Percentiles rank a stretch among this genome's conserved stretches.
Conservation (phyloP, 2,888 invertebrate species). For the Liodrosophila aerea region DNA sequence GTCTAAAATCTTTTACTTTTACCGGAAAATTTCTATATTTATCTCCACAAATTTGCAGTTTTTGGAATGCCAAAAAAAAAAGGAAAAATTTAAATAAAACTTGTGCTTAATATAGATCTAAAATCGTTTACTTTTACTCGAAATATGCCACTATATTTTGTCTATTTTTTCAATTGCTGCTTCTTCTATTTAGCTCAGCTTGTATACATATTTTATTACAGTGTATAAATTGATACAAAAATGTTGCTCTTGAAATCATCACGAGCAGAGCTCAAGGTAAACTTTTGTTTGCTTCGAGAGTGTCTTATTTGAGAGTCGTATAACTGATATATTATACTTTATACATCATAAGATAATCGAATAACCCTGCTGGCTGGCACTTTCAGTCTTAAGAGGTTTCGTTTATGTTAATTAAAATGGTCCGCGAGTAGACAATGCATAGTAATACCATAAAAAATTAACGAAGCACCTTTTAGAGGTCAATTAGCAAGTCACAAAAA, state of each 20-base stretch:
- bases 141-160: too few species aligned
- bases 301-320: constrained; percentile 5
- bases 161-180: too few species aligned
- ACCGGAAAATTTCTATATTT: too few species aligned
- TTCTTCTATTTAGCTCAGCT: too few species aligned
- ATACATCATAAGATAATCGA: constrained; percentile 4
- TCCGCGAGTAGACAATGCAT: constrained; percentile 13
- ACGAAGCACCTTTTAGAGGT: constrained; percentile 61
- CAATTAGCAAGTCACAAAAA: constrained; percentile 60
- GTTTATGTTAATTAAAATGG: constrained; percentile 51
- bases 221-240: neutral
- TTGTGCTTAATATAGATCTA: too few species aligned
- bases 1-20: too few species aligned
- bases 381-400: constrained; percentile 30
- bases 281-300: constrained; percentile 3
- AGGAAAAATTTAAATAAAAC: too few species aligned
- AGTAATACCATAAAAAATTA: constrained; percentile 22
- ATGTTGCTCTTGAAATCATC: neutral
- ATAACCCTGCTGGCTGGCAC: constrained; percentile 6
- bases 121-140: too few species aligned
- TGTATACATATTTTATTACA: too few species aligned
- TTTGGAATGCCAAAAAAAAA: too few species aligned
- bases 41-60: too few species aligned
- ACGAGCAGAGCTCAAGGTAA: constrained; percentile 33
- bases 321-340: neutral